Evolutionary conservation across 2,888 invertebrate species (phyloP).

Genomic region (Tachina lurida): DNA sequence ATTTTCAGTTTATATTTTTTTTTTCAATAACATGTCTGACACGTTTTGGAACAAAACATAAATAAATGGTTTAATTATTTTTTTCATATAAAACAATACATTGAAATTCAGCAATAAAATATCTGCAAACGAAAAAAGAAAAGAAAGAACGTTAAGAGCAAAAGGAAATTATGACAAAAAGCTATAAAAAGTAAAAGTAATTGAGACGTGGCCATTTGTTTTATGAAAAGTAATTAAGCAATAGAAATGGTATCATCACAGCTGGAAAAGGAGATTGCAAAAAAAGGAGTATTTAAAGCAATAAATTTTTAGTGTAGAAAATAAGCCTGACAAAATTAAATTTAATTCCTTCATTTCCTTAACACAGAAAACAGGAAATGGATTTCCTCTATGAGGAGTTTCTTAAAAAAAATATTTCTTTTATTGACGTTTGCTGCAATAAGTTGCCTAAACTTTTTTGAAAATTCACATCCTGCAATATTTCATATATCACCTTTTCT

Average conservation of each 20-base stretch:
- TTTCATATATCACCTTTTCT: too few relatives aligned
- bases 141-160: background rate
- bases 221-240: conserved; percentile 21
- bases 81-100: background rate
- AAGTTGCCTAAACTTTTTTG: too few relatives aligned
- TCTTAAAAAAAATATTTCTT: too few relatives aligned
- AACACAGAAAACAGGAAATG: background rate
- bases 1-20: background rate
- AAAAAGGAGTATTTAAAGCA: background rate
- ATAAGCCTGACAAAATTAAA: conserved; percentile 9
- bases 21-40: background rate
- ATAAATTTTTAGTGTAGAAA: background rate
- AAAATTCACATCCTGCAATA: too few relatives aligned
- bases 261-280: background rate
- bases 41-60: conserved; percentile 3
- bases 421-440: too few relatives aligned
- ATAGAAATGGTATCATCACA: background rate
- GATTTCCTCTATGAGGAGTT: too few relatives aligned
- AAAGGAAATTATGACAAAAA: conserved; percentile 12
- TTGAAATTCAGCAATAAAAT: conserved; percentile 3
- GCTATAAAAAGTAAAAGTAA: conserved; percentile 33
- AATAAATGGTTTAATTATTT: background rate
- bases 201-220: conserved; percentile 35
- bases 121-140: too few relatives aligned
- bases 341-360: background rate